phyloP scores from a whole-genome alignment of 1,140 invertebrate species.

The Platorchestia sp. region DNA sequence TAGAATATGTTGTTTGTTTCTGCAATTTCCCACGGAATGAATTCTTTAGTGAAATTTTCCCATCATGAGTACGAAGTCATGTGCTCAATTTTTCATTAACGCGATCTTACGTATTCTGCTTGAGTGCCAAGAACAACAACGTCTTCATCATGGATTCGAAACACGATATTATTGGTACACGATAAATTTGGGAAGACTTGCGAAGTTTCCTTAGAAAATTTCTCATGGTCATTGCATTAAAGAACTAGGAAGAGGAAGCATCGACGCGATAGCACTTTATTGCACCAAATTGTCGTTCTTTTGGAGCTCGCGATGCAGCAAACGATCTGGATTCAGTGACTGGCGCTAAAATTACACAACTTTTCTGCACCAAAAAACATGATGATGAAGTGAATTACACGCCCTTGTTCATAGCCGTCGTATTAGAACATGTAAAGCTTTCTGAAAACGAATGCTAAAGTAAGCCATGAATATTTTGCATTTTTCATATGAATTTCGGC shows the following conservation, averaged over 20 bases:
- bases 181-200: not conserved
- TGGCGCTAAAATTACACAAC: not conserved
- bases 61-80: not conserved
- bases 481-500: not conserved
- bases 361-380: not conserved
- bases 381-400: not conserved
- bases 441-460: not conserved
- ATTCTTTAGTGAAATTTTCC: not conserved
- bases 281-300: not conserved
- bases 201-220: not conserved
- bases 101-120: not conserved
- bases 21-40: too few species aligned
- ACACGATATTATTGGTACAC: not conserved
- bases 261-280: not conserved
- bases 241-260: not conserved
- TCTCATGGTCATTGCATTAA: not conserved
- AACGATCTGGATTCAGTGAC: not conserved
- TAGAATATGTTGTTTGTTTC: too few species aligned
- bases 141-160: not conserved
- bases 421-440: not conserved
- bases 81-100: not conserved
- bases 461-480: not conserved
- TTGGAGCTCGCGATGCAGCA: not conserved
- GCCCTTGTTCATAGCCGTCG: not conserved
- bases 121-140: not conserved